Conservation (phyloP, 2,888 invertebrate species). For the Cynaeus angustus region DNA sequence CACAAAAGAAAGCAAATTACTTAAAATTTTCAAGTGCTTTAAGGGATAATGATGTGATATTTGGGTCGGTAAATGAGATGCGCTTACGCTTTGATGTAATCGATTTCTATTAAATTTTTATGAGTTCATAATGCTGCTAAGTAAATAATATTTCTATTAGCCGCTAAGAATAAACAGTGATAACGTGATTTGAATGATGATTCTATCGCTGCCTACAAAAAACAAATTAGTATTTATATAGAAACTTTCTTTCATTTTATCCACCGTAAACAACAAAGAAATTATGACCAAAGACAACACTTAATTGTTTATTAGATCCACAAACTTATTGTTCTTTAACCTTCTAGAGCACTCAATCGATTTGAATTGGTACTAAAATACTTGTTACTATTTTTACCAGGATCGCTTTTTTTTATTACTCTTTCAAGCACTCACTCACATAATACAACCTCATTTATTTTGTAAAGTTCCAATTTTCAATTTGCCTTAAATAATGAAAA, state of each 20-base stretch:
- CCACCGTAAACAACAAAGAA: background rate
- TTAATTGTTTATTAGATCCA: conserved; percentile 15
- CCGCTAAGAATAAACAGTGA: too few relatives aligned
- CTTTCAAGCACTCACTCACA: background rate
- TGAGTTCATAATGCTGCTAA: background rate
- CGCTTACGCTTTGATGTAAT: conserved; percentile 15
- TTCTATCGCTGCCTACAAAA: too few relatives aligned
- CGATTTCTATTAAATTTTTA: conserved; percentile 21
- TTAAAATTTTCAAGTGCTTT: conserved; percentile 32
- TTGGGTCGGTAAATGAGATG: conserved; percentile 1
- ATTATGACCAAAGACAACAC: background rate
- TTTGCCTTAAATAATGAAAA: background rate
- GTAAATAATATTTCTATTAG: conserved; percentile 19
- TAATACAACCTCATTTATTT: conserved; percentile 3
- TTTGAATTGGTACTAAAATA: conserved; percentile 6
- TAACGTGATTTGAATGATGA: too few relatives aligned
- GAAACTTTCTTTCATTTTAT: too few relatives aligned
- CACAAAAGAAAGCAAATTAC: conserved; percentile 40
- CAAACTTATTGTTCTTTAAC: too few relatives aligned
- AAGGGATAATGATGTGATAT: conserved; percentile 24
- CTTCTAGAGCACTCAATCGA: conserved; percentile 14
- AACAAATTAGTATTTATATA: too few relatives aligned
- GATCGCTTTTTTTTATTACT: conserved; percentile 4
- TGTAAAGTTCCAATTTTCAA: conserved; percentile 9
- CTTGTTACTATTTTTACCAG: conserved; percentile 11